Evolutionary conservation across 2,888 invertebrate species (phyloP).

Genomic region (Lasioglossum villosulum): DNA sequence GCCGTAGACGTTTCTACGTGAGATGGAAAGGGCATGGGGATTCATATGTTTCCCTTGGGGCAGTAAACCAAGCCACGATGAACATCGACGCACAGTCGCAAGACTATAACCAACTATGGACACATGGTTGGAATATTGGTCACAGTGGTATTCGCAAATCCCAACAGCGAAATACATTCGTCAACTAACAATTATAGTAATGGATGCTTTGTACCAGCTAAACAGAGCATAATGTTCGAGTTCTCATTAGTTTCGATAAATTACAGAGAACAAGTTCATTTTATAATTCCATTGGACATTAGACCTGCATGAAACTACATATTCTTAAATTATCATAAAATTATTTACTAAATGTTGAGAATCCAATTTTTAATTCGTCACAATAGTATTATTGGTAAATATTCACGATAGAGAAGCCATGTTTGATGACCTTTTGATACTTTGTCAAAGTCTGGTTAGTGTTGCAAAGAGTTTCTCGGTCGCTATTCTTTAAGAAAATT

Average conservation of each 20-base stretch:
- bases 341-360: neutral
- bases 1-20: constrained; percentile 51
- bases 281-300: neutral
- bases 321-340: neutral
- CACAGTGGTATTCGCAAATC: constrained; percentile 43
- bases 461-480: too few species aligned
- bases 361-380: neutral
- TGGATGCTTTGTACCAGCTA: neutral
- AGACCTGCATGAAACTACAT: neutral
- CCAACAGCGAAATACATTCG: constrained; percentile 24
- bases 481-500: too few species aligned
- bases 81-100: constrained; percentile 36
- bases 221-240: neutral
- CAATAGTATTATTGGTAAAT: neutral
- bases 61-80: constrained; percentile 55
- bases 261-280: neutral
- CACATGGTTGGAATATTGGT: constrained; percentile 44
- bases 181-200: constrained; percentile 34
- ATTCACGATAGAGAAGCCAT: too few species aligned
- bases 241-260: neutral
- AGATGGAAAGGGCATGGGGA: constrained; percentile 44
- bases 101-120: constrained; percentile 43
- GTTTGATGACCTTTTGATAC: too few species aligned
- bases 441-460: too few species aligned
- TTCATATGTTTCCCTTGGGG: constrained; percentile 54